phyloP scores from a whole-genome alignment of 2,797 vertebrate species.

The Rhadinocentrus ornatus region DNA sequence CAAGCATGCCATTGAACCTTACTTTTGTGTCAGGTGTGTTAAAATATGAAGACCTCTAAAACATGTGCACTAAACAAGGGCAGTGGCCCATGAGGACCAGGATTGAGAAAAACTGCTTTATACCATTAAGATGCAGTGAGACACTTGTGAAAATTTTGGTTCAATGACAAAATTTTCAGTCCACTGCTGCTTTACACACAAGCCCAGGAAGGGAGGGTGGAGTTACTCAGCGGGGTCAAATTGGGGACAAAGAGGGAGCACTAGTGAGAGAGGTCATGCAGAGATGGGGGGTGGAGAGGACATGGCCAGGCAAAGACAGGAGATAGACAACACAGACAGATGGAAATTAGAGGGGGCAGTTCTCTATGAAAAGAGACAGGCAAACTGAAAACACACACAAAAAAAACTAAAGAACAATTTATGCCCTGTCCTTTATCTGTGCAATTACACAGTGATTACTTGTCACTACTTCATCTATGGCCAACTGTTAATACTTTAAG shows the following conservation, averaged over 20 bases:
- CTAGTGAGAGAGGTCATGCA: slow-evolving; percentile 55
- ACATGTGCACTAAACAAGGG: too few species aligned
- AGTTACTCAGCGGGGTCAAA: slow-evolving; percentile 74
- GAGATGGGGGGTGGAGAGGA: slow-evolving; percentile 59
- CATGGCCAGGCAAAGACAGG: slow-evolving; percentile 54
- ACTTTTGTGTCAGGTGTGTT: background rate
- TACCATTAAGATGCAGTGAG: background rate
- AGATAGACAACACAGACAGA: slow-evolving; percentile 56
- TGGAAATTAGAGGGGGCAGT: slow-evolving; percentile 48
- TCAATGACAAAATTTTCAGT: slow-evolving; percentile 55
- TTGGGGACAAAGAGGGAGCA: slow-evolving; percentile 70
- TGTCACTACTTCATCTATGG: slow-evolving; percentile 16
- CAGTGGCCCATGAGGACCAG: too few species aligned
- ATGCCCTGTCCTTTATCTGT: slow-evolving; percentile 59
- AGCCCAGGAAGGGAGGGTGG: slow-evolving; percentile 36
- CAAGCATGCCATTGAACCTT: too few species aligned
- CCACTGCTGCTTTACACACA: slow-evolving; percentile 34
- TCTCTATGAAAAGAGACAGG: slow-evolving; percentile 61
- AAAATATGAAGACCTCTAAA: too few species aligned
- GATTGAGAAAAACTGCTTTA: background rate
- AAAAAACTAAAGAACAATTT: slow-evolving; percentile 75
- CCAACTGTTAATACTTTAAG: too few species aligned
- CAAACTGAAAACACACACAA: slow-evolving; percentile 68
- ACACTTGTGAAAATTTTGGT: slow-evolving; percentile 36
- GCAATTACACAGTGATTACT: slow-evolving; percentile 66